Percentiles rank a stretch among this genome's conserved stretches.
Conservation (phyloP, 2,113 vertebrate genomes). For the Clarias magur region DNA sequence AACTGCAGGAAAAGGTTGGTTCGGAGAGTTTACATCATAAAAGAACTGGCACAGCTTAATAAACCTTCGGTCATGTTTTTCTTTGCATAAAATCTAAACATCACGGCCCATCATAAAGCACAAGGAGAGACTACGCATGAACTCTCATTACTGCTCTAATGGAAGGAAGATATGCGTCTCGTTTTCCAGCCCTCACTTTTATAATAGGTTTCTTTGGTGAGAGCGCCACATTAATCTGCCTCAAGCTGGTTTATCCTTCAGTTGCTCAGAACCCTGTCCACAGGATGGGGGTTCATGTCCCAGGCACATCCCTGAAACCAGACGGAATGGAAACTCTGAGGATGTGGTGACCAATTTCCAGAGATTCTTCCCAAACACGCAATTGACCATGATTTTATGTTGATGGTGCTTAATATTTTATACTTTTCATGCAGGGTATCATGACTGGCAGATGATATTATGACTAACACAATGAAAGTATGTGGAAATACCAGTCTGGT, state of each 20-base stretch:
- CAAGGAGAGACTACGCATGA: neutral
- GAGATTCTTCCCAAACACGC: neutral
- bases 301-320: constrained; percentile 41
- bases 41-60: neutral
- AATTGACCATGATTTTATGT: constrained; percentile 3
- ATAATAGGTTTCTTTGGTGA: constrained; percentile 32
- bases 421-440: neutral
- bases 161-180: constrained; percentile 29
- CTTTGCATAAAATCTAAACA: neutral
- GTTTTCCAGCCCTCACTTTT: constrained; percentile 52
- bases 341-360: neutral
- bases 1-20: neutral
- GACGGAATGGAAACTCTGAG: constrained; percentile 25
- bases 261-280: neutral
- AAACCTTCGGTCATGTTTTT: neutral
- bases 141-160: constrained; percentile 37
- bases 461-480: constrained; percentile 29
- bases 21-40: neutral
- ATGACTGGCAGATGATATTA: constrained; percentile 39
- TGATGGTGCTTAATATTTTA: neutral
- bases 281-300: constrained; percentile 43
- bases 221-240: constrained; percentile 42
- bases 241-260: neutral
- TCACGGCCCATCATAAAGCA: neutral
- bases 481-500: constrained; percentile 6